These are phyloP conservation scores for Calyptommatus sinebrachiatus DNA, from an alignment of 2,113 vertebrate species.

Conservation along the genomic window DNA sequence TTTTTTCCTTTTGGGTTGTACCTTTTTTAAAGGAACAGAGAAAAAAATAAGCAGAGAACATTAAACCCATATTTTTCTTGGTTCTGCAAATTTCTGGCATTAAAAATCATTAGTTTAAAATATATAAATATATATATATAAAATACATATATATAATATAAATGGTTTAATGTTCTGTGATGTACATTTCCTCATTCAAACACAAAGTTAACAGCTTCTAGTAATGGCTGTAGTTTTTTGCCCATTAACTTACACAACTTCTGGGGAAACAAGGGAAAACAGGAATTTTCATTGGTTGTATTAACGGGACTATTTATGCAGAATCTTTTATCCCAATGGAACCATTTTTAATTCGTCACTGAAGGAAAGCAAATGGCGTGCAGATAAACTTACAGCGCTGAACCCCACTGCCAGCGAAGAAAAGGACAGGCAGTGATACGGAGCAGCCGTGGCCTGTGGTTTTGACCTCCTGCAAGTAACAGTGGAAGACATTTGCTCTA, in stretches of 20 bases:
- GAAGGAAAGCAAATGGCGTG: slow-evolving; percentile 3
- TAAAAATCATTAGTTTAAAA: slow-evolving; percentile 73
- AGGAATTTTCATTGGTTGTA: slow-evolving; percentile 75
- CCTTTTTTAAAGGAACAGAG: slow-evolving; percentile 66
- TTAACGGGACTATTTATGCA: slow-evolving; percentile 75
- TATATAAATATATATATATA: slow-evolving; percentile 72
- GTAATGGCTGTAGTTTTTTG: slow-evolving; percentile 69
- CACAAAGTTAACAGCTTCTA: slow-evolving; percentile 76
- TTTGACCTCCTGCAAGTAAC: not conserved
- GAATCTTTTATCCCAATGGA: slow-evolving; percentile 59
- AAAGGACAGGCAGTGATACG: not conserved
- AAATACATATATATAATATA: slow-evolving; percentile 75
- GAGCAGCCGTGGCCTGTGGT: not conserved
- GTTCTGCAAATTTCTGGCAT: slow-evolving; percentile 74
- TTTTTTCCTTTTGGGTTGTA: slow-evolving; percentile 51
- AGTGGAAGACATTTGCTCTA: not conserved
- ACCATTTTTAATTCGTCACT: slow-evolving; percentile 47
- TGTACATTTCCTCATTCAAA: slow-evolving; percentile 89
- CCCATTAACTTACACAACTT: slow-evolving; percentile 71
- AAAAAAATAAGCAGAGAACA: slow-evolving; percentile 69
- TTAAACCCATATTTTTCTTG: slow-evolving; percentile 75
- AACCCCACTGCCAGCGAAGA: slow-evolving; percentile 23
- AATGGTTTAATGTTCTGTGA: slow-evolving; percentile 87
- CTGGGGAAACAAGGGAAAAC: slow-evolving; percentile 66
- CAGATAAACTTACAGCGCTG: slow-evolving; percentile 31